Evolutionary conservation across 2,888 invertebrate genomes (phyloP).

Genomic region (Flexamia atlantica): DNA sequence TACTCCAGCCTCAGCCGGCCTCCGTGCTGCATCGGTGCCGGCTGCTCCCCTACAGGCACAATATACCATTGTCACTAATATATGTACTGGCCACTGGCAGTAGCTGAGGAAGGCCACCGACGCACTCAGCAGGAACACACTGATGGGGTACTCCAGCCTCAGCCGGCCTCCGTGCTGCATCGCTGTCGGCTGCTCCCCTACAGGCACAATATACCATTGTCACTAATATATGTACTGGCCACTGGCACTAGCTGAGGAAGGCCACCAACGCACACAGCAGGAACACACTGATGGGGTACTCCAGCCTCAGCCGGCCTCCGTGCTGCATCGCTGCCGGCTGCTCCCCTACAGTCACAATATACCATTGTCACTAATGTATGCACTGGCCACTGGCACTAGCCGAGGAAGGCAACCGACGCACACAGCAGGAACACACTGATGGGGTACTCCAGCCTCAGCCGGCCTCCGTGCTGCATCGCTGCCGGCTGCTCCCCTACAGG

Average conservation of each 20-base stretch:
- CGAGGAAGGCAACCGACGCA: slow-evolving; percentile 72
- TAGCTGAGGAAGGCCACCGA: neutral
- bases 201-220: neutral
- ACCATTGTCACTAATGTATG: neutral
- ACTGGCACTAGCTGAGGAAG: slow-evolving; percentile 43
- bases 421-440: slow-evolving; percentile 84
- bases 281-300: slow-evolving; percentile 85
- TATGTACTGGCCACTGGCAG: slow-evolving; percentile 71
- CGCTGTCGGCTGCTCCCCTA: slow-evolving; percentile 91
- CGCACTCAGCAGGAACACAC: slow-evolving; percentile 84
- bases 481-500: slow-evolving; percentile 88
- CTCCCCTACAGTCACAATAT: slow-evolving; percentile 79
- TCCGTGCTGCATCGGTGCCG: slow-evolving; percentile 92
- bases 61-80: slow-evolving; percentile 11
- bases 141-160: slow-evolving; percentile 84
- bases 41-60: slow-evolving; percentile 79
- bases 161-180: slow-evolving; percentile 90
- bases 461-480: slow-evolving; percentile 90
- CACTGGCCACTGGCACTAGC: neutral
- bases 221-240: slow-evolving; percentile 4
- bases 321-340: slow-evolving; percentile 93
- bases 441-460: slow-evolving; percentile 84
- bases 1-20: slow-evolving; percentile 84
- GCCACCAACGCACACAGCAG: slow-evolving; percentile 79
- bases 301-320: slow-evolving; percentile 83